A percentile compares a stretch with the other conserved stretches of the same genome.
phyloP scores from a whole-genome alignment of 2,113 vertebrate genomes.

The Ornithorhynchus anatinus region DNA sequence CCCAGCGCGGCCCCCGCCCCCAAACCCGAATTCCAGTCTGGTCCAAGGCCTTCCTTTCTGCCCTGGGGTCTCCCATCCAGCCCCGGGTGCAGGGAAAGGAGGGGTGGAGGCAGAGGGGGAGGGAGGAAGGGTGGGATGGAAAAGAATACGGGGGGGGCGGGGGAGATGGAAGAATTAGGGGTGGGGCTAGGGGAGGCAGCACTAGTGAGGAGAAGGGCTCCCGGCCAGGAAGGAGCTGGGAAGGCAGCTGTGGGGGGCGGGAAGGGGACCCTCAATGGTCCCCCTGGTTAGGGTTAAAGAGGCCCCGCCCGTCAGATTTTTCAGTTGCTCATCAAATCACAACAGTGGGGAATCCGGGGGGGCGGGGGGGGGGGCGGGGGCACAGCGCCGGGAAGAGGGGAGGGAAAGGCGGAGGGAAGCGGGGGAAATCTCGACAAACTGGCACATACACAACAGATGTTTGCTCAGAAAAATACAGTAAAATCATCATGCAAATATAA shows the following conservation, averaged over 20 bases:
- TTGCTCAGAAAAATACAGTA: conserved; percentile 81
- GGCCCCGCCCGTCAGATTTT: conserved; percentile 51
- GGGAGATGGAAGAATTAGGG: neutral
- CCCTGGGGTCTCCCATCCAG: neutral
- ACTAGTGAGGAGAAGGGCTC: neutral
- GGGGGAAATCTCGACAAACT: conserved; percentile 69
- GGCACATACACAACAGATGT: conserved; percentile 80
- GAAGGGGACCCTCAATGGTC: no score
- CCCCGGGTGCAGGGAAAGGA: no score
- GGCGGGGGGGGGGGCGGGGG: conserved; percentile 13
- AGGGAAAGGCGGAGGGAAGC: conserved; percentile 6
- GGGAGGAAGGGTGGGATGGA: neutral
- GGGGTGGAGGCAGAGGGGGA: neutral
- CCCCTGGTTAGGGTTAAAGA: conserved; percentile 59
- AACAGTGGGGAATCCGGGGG: conserved; percentile 1
- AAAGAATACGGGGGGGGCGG: neutral
- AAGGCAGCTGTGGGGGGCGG: neutral
- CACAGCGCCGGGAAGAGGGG: conserved; percentile 24
- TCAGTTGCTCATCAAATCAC: conserved; percentile 63
- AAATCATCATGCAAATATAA: conserved; percentile 80
- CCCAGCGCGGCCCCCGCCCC: no score
- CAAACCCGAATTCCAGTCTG: no score
- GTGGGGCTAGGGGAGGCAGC: neutral
- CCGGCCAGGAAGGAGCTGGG: neutral
- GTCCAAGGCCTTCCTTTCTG: no score